phyloP scores from a whole-genome alignment of 2,113 vertebrate genomes.

The Callaeas wilsoni region DNA sequence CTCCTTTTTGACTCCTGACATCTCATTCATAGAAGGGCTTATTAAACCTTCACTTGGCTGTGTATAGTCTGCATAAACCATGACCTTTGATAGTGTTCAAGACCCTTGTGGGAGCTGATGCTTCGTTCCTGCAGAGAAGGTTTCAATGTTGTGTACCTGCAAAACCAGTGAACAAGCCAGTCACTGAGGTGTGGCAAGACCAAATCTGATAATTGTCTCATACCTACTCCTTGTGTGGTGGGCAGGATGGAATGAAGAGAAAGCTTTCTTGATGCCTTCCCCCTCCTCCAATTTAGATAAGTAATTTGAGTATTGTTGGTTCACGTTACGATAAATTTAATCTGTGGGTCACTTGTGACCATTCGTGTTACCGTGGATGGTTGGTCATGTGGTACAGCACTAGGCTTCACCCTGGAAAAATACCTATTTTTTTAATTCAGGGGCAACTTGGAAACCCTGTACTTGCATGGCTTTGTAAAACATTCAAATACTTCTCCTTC shows the following conservation, averaged over 20 bases:
- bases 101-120: neutral
- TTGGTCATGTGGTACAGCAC: neutral
- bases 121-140: neutral
- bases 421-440: neutral
- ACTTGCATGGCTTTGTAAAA: neutral
- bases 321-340: rapidly evolving
- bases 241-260: neutral
- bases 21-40: neutral
- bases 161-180: neutral
- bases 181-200: neutral
- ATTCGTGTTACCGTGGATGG: neutral
- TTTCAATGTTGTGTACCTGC: neutral
- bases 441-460: neutral
- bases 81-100: neutral
- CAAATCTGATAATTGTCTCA: neutral
- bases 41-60: neutral
- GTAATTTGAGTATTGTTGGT: neutral
- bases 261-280: neutral
- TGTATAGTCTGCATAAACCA: neutral
- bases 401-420: neutral
- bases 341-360: neutral
- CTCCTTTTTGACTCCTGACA: neutral
- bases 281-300: neutral
- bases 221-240: neutral
- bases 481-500: neutral